These are phyloP conservation scores for Melitaea cinxia DNA, from an alignment of 1,140 invertebrate species.

Conservation along the genomic window DNA sequence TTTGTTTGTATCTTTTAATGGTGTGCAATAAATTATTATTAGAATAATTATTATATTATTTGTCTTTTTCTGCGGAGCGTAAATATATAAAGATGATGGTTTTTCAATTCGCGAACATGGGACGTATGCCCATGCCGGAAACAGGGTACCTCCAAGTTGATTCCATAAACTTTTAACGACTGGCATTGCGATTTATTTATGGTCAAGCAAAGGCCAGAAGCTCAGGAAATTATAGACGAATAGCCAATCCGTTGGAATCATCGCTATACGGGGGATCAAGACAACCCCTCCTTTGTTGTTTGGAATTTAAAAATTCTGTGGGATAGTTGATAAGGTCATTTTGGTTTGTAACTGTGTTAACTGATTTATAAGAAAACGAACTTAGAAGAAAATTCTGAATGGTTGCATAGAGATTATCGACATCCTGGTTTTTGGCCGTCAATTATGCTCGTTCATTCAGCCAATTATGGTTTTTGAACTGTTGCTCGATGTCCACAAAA, in stretches of 20 bases:
- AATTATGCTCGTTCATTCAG: constrained; percentile 61
- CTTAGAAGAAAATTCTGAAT: constrained; percentile 49
- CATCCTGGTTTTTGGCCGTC: constrained; percentile 65
- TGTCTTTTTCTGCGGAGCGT: constrained; percentile 41
- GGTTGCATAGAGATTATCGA: constrained; percentile 49
- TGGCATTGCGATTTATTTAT: constrained; percentile 36
- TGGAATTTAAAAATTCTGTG: constrained; percentile 63
- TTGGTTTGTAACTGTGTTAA: constrained; percentile 43
- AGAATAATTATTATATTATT: no score
- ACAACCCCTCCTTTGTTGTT: constrained; percentile 16
- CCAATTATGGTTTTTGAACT: constrained; percentile 60
- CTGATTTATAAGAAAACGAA: constrained; percentile 58
- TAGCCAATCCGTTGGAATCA: constrained; percentile 41
- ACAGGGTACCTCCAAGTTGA: constrained; percentile 4
- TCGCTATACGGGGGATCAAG: constrained; percentile 40
- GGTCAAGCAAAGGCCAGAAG: constrained; percentile 27
- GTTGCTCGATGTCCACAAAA: constrained; percentile 46
- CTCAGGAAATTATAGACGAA: constrained; percentile 5
- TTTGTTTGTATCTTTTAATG: no score
- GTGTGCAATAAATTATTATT: no score
- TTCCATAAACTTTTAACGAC: neutral
- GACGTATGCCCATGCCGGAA: neutral
- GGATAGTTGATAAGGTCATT: constrained; percentile 59
- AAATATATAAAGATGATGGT: constrained; percentile 58
- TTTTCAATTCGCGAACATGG: constrained; percentile 62